Evolutionary conservation across 2,888 invertebrate species (phyloP), one percentile per base, ranked within the genome.

Genomic region (Eupithecia inturbata): DNA sequence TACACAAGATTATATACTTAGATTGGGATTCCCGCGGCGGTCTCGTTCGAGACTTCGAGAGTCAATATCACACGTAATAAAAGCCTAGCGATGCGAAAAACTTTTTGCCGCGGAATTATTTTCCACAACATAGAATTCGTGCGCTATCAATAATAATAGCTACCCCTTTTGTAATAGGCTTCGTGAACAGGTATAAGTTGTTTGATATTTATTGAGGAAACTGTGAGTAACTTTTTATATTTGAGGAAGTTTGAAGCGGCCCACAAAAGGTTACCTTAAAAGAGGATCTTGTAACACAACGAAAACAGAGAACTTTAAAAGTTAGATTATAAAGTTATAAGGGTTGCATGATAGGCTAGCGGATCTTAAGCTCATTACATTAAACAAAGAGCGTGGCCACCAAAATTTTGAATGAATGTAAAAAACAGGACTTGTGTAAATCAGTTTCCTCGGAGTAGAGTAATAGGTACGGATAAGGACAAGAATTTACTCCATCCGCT

Each of bases 1-100:
- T 92, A 90, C 88, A 91, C 89, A 88, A 88, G 89, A 89, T 90
- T 91, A 89, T 91, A 89, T 90, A 88, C 89, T 89, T 88, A 88
- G 87, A 88, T 90, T 88, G 87, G 87, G 84, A 83, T 82, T 79
- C 79, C 81, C 82, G 82, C 81, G 81, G 80, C 81, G 82, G 82
- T 81, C 84, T 85, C 84, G 84, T 82, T 85, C 83, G 85, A 87
- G 87, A 91, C 84, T 82, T 85, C 83, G 85, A 87, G 87, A 91
- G 88, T 89, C 91, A 88, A 91, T 91, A 91, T 90, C 88, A 88
- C 89, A 88, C 88, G 89, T 89, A 90, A 91, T 91, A 90, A 89
- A 88, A 84, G 84, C 84, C 88, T 84, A 87, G 84, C 86, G 88
- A 86, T 86, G 83, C 87, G 88, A 85, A 86, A 88, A 89, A 88